These are phyloP conservation scores for Stichopus chloronotus DNA, from an alignment of 35 echinoderm and acorn worm genomes.

Conservation along the genomic window DNA sequence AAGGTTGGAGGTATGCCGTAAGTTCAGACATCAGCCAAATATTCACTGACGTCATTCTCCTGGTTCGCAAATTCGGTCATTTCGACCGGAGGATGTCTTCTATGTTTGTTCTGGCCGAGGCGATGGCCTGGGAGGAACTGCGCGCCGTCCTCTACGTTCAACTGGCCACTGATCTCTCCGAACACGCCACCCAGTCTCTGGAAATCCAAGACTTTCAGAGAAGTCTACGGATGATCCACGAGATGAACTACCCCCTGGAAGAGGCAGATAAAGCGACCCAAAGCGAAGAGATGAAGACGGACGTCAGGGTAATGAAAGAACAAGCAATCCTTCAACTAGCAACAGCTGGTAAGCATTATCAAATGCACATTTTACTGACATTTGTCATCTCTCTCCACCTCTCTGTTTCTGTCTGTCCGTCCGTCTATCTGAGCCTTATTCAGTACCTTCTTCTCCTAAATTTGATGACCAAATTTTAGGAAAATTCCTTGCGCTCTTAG, in stretches of 20 bases:
- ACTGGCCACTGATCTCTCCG: not conserved
- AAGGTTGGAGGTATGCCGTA: not conserved
- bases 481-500: too few species aligned
- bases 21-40: not conserved
- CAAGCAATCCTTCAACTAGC: too few species aligned
- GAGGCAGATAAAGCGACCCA: not conserved
- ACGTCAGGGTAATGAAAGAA: not conserved
- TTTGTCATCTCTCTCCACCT: too few species aligned
- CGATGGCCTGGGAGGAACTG: not conserved
- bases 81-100: not conserved
- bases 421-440: too few species aligned
- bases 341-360: too few species aligned
- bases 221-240: not conserved
- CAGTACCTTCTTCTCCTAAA: too few species aligned
- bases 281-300: conserved; percentile 8
- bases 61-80: not conserved
- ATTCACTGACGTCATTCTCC: not conserved
- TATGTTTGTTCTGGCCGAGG: not conserved
- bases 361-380: too few species aligned
- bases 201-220: conserved; percentile 3
- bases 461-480: too few species aligned
- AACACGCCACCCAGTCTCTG: not conserved
- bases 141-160: not conserved
- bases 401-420: too few species aligned
- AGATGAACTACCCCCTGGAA: conserved; percentile 5